phyloP scores from a whole-genome alignment of 23 tunicate genomes.

The Diplosoma virens region DNA sequence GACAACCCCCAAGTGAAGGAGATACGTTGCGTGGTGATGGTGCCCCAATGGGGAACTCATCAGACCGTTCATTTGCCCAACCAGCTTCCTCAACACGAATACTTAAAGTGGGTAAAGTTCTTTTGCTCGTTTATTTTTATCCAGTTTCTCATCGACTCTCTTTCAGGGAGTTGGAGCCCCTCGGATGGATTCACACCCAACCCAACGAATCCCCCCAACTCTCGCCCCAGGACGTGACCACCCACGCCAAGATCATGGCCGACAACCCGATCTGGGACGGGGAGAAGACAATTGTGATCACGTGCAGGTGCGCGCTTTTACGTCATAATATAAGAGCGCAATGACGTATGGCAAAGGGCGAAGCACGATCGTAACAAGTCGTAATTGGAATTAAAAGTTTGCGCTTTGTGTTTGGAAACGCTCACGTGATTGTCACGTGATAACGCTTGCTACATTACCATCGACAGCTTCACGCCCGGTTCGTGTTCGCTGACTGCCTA shows the following conservation, averaged over 20 bases:
- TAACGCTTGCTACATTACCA: background rate
- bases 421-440: background rate
- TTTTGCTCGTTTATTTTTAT: background rate
- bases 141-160: background rate
- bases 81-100: conserved; percentile 96
- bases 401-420: background rate
- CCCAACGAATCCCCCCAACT: conserved; percentile 99
- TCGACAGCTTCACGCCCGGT: conserved; percentile 93
- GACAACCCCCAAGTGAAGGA: conserved; percentile 99
- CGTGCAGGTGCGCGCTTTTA: conserved; percentile 71
- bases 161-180: conserved; percentile 90
- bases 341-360: background rate
- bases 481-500: conserved; percentile 99
- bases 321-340: background rate
- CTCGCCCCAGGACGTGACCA: conserved; percentile 99
- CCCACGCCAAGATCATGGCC: conserved; percentile 99
- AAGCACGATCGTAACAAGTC: background rate
- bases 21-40: conserved; percentile 97
- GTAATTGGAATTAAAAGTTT: too few species aligned
- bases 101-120: conserved; percentile 56
- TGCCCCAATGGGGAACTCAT: conserved; percentile 99
- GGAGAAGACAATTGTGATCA: conserved; percentile 93
- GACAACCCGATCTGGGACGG: conserved; percentile 99
- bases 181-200: conserved; percentile 99
- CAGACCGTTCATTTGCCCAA: conserved; percentile 96